Conservation (phyloP, 2,797 vertebrate genomes). For the Sphenopsis melanotis region DNA sequence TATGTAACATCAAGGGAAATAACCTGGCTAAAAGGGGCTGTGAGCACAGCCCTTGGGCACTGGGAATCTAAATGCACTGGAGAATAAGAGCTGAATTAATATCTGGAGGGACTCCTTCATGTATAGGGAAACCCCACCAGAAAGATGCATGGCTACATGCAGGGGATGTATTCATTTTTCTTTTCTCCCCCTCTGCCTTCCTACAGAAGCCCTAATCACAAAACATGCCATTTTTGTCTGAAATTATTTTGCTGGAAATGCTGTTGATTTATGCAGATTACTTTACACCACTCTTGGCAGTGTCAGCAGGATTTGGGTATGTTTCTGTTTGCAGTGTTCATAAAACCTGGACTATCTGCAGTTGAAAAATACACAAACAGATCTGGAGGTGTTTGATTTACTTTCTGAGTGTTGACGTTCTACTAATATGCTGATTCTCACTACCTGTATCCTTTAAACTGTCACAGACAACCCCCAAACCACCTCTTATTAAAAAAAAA, state of each 20-base stretch:
- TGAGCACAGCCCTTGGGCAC: not conserved
- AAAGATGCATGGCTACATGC: not conserved
- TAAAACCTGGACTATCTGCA: not conserved
- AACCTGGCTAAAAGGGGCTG: not conserved
- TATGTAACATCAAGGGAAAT: not conserved
- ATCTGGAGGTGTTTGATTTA: not conserved
- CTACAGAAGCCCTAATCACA: not conserved
- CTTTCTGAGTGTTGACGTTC: not conserved
- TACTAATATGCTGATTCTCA: not conserved
- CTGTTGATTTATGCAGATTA: not conserved
- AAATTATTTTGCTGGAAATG: not conserved
- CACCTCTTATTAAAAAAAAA: not conserved
- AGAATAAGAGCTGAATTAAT: not conserved
- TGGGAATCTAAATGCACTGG: rapidly evolving
- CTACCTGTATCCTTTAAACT: not conserved
- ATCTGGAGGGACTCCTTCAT: not conserved
- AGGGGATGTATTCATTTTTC: not conserved
- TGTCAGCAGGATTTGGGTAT: not conserved
- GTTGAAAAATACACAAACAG: not conserved
- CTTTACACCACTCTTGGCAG: not conserved
- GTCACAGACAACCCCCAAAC: not conserved
- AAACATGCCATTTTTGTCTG: not conserved
- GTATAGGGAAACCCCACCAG: not conserved
- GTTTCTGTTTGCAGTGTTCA: not conserved
- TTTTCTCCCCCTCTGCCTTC: not conserved